Base-by-base conservation (phyloP, 2,797 vertebrate genomes). In the Gastrophryne carolinensis region DNA sequence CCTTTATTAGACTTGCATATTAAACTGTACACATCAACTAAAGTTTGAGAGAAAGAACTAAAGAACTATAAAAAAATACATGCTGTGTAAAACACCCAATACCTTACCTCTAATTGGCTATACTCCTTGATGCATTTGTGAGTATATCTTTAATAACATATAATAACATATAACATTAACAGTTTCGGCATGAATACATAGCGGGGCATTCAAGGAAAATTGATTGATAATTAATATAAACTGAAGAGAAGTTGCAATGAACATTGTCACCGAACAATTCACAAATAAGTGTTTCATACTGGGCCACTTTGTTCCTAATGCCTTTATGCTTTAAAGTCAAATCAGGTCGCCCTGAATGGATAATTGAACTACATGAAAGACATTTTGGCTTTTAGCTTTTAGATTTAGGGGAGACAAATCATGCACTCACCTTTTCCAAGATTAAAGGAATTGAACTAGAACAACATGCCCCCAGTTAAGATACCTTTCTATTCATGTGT, bases 211-310 rank as follows among this genome's bases (percentile, higher is more conserved):
- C 82, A 86, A 84, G 74, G 72, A 87, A n/a, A 79, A 69, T 81
- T 61, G 72, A 84, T 72, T 84, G 77, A 86, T 79, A 88, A 86
- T 61, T 87, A 83, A 84, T 85, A 86, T 34, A 75, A 80, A 70
- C 75, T 81, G 76, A 52, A 87, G 80, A 80, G 75, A 85, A 84
- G 83, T 60, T 75, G 47, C 71, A 83, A 82, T 87, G 86, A 81
- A 86, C 87, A 87, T 81, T 71, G 78, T 61, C 72, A 86, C 85
- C 83, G 73, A 82, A 70, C 77, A 72, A 72, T 80, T 70, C 44
- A 79, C 80, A 84, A 88, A 83, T 86, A 86, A 81, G 62, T 82
- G 26, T 4, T 79, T 85, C 75, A 52, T 72, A 79, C 30, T 78
- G 79, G 80, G 79, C 81, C 80, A 72, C 21, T 68, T 80, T 80